Conservation (phyloP, 2,888 invertebrate genomes). For the Spilosoma lubricipeda region DNA sequence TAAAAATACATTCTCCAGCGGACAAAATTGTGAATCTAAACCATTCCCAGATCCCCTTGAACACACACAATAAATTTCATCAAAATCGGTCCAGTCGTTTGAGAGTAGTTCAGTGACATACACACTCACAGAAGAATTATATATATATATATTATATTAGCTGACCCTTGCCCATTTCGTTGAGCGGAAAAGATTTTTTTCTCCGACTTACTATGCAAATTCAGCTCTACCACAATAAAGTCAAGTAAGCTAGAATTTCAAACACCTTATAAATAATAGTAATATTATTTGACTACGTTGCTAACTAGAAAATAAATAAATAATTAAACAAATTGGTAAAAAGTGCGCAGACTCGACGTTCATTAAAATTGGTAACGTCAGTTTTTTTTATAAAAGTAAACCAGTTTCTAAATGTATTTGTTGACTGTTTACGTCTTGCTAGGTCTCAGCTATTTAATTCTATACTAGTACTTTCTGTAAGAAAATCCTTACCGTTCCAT, state of each 20-base stretch:
- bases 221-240: too few species aligned
- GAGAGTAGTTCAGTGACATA: too few species aligned
- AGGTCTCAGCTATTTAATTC: background rate
- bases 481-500: constrained; percentile 47
- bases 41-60: too few species aligned
- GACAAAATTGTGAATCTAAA: too few species aligned
- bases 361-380: background rate
- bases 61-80: too few species aligned
- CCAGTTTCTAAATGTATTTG: background rate
- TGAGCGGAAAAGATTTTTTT: too few species aligned
- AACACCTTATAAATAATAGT: background rate
- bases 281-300: background rate
- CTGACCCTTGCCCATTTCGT: too few species aligned
- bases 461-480: background rate
- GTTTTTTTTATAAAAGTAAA: background rate
- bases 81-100: too few species aligned
- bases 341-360: background rate
- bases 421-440: background rate
- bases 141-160: too few species aligned
- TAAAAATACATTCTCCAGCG: too few species aligned
- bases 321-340: background rate
- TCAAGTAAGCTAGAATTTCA: background rate
- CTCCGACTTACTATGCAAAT: too few species aligned
- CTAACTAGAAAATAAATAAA: background rate
- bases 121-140: too few species aligned